Percentiles rank a stretch among this genome's conserved stretches.
Conservation (phyloP, 1,140 invertebrate species). For the Ptiloglossa arizonensis region DNA sequence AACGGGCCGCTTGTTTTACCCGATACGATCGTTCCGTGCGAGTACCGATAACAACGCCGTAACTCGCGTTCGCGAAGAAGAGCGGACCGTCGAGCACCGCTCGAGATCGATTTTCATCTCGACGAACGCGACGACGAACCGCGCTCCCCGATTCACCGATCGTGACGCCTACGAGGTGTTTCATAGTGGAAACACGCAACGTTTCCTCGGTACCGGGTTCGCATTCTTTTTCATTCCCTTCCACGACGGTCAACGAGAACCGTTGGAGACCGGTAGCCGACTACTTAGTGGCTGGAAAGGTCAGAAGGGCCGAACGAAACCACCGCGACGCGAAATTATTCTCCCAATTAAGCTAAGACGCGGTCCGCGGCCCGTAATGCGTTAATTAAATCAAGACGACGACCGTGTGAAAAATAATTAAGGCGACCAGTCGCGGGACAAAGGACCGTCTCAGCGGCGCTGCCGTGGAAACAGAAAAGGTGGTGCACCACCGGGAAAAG, state of each 20-base stretch:
- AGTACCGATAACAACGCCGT: constrained; percentile 31
- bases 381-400: constrained; percentile 54
- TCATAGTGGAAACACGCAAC: too few relatives aligned
- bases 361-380: constrained; percentile 29
- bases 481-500: background rate
- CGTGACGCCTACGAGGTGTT: too few relatives aligned
- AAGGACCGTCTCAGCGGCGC: constrained; percentile 28
- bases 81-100: background rate
- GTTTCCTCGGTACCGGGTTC: too few relatives aligned
- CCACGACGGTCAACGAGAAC: background rate
- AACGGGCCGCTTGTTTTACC: constrained; percentile 73
- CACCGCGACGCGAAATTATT: constrained; percentile 30
- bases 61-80: constrained; percentile 5
- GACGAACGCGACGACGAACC: constrained; percentile 3
- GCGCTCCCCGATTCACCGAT: too few relatives aligned
- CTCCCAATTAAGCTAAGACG: constrained; percentile 51
- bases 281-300: constrained; percentile 43
- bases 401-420: constrained; percentile 57
- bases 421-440: constrained; percentile 43
- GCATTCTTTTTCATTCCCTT: too few relatives aligned
- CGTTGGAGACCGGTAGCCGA: background rate
- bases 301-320: constrained; percentile 4
- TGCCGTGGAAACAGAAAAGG: constrained; percentile 19
- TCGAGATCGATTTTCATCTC: constrained; percentile 1
- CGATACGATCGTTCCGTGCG: constrained; percentile 52